These are phyloP conservation scores for Centropus bengalensis DNA, from an alignment of 2,113 vertebrate genomes.

Conservation along the genomic window DNA sequence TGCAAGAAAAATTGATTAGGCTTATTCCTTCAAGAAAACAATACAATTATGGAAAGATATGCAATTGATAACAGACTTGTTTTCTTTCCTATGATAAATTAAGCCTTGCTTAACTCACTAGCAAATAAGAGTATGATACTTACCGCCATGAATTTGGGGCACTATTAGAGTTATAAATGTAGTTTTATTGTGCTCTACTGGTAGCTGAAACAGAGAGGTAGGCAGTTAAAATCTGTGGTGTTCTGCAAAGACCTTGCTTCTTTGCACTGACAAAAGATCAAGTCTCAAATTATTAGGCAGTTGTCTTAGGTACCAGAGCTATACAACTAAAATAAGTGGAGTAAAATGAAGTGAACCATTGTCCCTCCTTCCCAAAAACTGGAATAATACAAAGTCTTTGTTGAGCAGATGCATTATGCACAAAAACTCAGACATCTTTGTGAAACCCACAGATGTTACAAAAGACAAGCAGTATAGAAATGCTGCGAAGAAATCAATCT, in stretches of 20 bases:
- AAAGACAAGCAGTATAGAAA: background rate
- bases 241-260: background rate
- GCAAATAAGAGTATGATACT: background rate
- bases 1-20: background rate
- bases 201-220: background rate
- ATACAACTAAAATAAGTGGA: background rate
- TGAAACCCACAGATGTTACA: background rate
- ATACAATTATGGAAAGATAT: background rate
- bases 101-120: background rate
- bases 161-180: background rate
- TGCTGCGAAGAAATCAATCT: conserved; percentile 23
- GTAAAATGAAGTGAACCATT: background rate
- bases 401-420: background rate
- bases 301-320: background rate
- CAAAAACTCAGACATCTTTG: background rate
- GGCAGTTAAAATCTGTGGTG: background rate
- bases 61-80: background rate
- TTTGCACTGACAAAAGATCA: background rate
- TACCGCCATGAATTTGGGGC: background rate
- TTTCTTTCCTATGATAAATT: background rate
- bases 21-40: background rate
- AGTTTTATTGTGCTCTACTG: background rate
- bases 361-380: background rate
- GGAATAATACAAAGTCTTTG: background rate
- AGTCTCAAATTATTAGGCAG: background rate